A percentile compares a stretch with the other conserved stretches of the same genome.
Evolutionary conservation across 2,888 invertebrate species (phyloP).

Genomic region (Electrophaes corylata): DNA sequence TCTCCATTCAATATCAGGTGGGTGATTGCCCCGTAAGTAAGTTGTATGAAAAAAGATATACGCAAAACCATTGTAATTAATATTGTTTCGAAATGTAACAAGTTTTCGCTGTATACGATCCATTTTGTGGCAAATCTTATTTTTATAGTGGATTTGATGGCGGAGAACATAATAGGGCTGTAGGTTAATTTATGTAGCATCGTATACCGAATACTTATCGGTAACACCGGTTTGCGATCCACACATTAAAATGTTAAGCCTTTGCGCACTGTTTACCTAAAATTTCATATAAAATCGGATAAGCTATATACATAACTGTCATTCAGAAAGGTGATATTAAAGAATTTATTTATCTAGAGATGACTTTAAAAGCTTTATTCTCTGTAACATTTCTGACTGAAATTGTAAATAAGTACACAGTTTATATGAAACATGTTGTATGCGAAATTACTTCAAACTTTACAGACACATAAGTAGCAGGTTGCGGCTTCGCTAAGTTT

Average conservation of each 20-base stretch:
- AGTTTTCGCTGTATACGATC: conserved; percentile 17
- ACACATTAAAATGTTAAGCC: conserved; percentile 40
- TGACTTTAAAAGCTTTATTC: conserved; percentile 4
- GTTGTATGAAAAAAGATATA: not conserved
- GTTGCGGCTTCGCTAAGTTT: conserved; percentile 35
- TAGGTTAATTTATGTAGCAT: conserved; percentile 58
- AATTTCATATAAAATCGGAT: not conserved
- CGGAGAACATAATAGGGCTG: conserved; percentile 66
- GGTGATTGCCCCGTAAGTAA: no score
- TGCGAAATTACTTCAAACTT: conserved; percentile 37
- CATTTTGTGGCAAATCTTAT: conserved; percentile 43
- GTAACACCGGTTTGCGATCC: conserved; percentile 44
- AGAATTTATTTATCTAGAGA: not conserved
- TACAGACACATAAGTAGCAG: conserved; percentile 37
- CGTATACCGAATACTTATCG: conserved; percentile 55
- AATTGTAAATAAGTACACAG: not conserved
- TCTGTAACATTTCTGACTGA: conserved; percentile 25
- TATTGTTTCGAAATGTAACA: conserved; percentile 13
- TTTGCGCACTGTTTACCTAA: conserved; percentile 36
- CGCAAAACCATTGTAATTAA: conserved; percentile 9
- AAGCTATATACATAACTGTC: not conserved
- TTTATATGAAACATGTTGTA: conserved; percentile 27
- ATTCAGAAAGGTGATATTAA: not conserved
- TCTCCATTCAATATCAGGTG: no score
- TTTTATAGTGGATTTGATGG: conserved; percentile 55